These are phyloP conservation scores for Melitaea athalia DNA, from an alignment of 2,888 invertebrate genomes.

Conservation along the genomic window DNA sequence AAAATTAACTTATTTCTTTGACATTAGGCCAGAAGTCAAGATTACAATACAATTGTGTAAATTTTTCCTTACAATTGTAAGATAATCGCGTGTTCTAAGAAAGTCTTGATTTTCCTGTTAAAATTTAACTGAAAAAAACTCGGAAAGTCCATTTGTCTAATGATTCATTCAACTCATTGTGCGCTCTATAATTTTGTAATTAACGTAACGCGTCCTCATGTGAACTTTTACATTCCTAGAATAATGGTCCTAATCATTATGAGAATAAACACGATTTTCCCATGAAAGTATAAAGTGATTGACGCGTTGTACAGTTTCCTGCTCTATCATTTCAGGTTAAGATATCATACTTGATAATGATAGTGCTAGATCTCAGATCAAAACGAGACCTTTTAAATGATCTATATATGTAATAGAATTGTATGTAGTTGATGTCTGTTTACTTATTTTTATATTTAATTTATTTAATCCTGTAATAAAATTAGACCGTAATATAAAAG, in stretches of 20 bases:
- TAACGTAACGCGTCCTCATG: constrained; percentile 10
- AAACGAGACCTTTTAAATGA: neutral
- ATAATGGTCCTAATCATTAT: neutral
- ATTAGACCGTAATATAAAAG: too few species aligned
- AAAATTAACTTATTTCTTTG: neutral
- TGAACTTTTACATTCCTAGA: neutral
- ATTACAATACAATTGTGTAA: neutral
- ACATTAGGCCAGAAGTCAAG: constrained; percentile 1
- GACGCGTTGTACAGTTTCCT: neutral
- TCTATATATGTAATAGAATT: neutral
- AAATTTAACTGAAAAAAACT: constrained; percentile 39
- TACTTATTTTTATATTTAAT: too few species aligned
- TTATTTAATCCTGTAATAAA: too few species aligned
- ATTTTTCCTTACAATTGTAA: constrained; percentile 24
- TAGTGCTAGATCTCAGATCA: neutral
- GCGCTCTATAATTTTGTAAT: constrained; percentile 23
- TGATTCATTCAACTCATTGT: constrained; percentile 16
- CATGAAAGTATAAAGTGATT: neutral
- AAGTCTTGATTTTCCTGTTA: constrained; percentile 41
- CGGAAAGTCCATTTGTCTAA: constrained; percentile 31
- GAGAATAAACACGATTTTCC: neutral
- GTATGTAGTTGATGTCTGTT: too few species aligned
- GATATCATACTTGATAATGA: neutral
- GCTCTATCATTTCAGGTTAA: neutral
- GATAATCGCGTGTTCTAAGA: constrained; percentile 26